A percentile compares a stretch with the other conserved stretches of the same genome.
phyloP scores from a whole-genome alignment of 2,113 vertebrate species.

The Forbesichthys agassizii region DNA sequence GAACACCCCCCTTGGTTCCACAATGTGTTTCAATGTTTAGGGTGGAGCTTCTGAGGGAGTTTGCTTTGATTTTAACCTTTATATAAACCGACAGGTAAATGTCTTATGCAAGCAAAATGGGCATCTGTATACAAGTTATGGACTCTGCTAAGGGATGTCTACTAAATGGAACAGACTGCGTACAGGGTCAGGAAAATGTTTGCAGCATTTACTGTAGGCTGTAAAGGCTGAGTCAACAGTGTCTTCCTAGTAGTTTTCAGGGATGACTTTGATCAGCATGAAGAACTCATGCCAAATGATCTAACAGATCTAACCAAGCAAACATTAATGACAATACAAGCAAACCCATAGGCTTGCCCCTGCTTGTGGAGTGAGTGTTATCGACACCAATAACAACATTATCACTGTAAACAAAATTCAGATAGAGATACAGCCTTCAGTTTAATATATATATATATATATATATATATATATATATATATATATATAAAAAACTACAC shows the following conservation, averaged over 20 bases:
- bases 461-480: not conserved
- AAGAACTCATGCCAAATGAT: not conserved
- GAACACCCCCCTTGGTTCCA: too few relatives aligned
- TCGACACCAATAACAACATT: conserved; percentile 11
- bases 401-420: conserved; percentile 6
- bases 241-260: not conserved
- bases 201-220: too few relatives aligned
- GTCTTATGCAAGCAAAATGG: too few relatives aligned
- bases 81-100: too few relatives aligned
- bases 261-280: not conserved
- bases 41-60: too few relatives aligned
- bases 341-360: conserved; percentile 10
- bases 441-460: not conserved
- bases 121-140: too few relatives aligned
- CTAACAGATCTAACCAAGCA: not conserved
- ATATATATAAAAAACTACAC: not conserved
- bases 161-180: too few relatives aligned
- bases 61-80: too few relatives aligned
- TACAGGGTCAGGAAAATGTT: too few relatives aligned
- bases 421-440: conserved; percentile 10
- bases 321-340: not conserved
- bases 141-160: too few relatives aligned
- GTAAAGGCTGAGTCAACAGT: too few relatives aligned
- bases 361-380: conserved; percentile 33
- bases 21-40: too few relatives aligned